These are phyloP conservation scores for Danaus melanippus DNA, from an alignment of 1,140 invertebrate genomes.

Conservation along the genomic window DNA sequence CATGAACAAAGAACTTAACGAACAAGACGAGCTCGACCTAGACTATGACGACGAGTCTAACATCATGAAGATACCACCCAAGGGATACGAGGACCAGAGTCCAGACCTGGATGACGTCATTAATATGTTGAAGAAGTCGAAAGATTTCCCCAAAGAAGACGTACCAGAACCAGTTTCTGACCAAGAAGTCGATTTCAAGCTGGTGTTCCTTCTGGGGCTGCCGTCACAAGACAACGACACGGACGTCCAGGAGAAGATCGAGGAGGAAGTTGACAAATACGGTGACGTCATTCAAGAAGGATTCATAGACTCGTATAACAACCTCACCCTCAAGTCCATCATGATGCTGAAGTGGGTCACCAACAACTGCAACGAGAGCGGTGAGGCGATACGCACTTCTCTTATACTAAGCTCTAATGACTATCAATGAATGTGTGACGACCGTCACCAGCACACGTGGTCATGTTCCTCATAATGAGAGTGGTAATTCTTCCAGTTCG, in stretches of 20 bases:
- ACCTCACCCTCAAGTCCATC: slow-evolving; percentile 91
- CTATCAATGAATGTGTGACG: not conserved
- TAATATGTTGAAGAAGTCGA: slow-evolving; percentile 34
- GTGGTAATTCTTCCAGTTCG: slow-evolving; percentile 53
- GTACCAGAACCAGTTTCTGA: slow-evolving; percentile 11
- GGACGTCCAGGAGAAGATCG: slow-evolving; percentile 71
- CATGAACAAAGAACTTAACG: slow-evolving; percentile 56
- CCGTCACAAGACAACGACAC: slow-evolving; percentile 43
- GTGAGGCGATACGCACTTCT: slow-evolving; percentile 30
- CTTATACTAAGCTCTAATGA: not conserved
- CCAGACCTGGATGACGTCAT: slow-evolving; percentile 45
- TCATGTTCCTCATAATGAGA: slow-evolving; percentile 2
- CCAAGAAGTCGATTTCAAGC: slow-evolving; percentile 39
- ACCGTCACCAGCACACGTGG: no score
- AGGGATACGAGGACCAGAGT: slow-evolving; percentile 44
- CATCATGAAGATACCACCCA: slow-evolving; percentile 65
- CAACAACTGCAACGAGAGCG: slow-evolving; percentile 73
- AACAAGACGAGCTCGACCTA: slow-evolving; percentile 35
- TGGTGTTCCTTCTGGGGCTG: slow-evolving; percentile 55
- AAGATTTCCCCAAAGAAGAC: slow-evolving; percentile 31
- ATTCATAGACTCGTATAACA: slow-evolving; percentile 93
- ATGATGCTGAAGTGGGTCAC: slow-evolving; percentile 88
- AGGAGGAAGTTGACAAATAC: slow-evolving; percentile 75
- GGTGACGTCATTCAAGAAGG: slow-evolving; percentile 93
- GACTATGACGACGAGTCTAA: slow-evolving; percentile 52